phyloP scores from a whole-genome alignment of 2,888 invertebrate genomes.

The Mythimna vitellina region DNA sequence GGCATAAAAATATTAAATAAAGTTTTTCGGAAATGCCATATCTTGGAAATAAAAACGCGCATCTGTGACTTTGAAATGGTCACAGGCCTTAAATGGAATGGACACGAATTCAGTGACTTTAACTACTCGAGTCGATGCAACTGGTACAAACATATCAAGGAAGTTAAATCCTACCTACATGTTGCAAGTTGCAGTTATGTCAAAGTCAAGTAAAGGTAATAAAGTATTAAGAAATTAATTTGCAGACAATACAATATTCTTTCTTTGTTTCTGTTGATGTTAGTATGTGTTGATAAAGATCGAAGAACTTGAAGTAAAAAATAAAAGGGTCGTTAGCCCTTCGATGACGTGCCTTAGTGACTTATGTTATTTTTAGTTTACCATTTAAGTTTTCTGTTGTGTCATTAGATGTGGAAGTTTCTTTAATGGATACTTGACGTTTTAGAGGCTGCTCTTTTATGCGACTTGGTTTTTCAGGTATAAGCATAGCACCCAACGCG shows the following conservation, averaged over 20 bases:
- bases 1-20: background rate
- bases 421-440: slow-evolving; percentile 68
- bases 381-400: slow-evolving; percentile 76
- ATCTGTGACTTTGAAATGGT: background rate
- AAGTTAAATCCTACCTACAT: background rate
- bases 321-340: slow-evolving; percentile 1
- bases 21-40: background rate
- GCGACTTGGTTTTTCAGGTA: slow-evolving; percentile 75
- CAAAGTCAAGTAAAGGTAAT: slow-evolving; percentile 3
- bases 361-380: slow-evolving; percentile 74
- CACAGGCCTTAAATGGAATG: slow-evolving; percentile 15
- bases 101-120: background rate
- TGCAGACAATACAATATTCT: slow-evolving; percentile 12
- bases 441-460: slow-evolving; percentile 68
- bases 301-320: slow-evolving; percentile 8
- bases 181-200: background rate
- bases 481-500: slow-evolving; percentile 84
- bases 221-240: background rate
- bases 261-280: slow-evolving; percentile 23
- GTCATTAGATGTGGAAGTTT: slow-evolving; percentile 55
- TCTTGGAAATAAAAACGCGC: background rate
- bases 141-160: background rate
- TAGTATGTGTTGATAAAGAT: slow-evolving; percentile 13
- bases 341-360: background rate
- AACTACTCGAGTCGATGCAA: slow-evolving; percentile 2